phyloP scores from a whole-genome alignment of 2,888 invertebrate genomes.

The Ennomos erosarius region DNA sequence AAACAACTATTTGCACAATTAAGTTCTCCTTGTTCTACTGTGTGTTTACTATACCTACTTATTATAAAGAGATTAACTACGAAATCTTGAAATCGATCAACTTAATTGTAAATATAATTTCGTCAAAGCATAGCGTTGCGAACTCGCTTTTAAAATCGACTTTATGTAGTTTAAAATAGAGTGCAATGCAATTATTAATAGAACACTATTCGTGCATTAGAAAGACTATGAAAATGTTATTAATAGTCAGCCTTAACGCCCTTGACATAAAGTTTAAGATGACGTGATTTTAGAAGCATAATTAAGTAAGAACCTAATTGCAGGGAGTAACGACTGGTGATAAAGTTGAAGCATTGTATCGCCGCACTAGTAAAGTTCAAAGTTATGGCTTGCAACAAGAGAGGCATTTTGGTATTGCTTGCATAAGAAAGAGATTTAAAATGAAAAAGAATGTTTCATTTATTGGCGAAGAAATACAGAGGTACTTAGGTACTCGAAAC shows the following conservation, averaged over 20 bases:
- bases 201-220: slow-evolving; percentile 1
- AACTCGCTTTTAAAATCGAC: background rate
- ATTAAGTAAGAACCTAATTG: slow-evolving; percentile 50
- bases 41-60: too few species aligned
- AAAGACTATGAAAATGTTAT: background rate
- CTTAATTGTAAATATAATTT: slow-evolving; percentile 5
- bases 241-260: background rate
- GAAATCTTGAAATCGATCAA: slow-evolving; percentile 11
- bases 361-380: slow-evolving; percentile 46
- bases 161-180: slow-evolving; percentile 5
- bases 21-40: too few species aligned
- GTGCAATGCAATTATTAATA: background rate
- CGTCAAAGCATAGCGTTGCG: background rate
- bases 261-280: slow-evolving; percentile 15
- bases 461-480: too few species aligned
- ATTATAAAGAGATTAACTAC: slow-evolving; percentile 12
- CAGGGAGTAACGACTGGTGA: slow-evolving; percentile 55
- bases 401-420: too few species aligned
- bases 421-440: too few species aligned
- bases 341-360: slow-evolving; percentile 61
- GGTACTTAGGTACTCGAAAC: too few species aligned
- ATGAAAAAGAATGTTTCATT: too few species aligned
- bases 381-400: slow-evolving; percentile 7
- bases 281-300: slow-evolving; percentile 1
- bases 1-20: too few species aligned